Conservation (phyloP, 2,888 invertebrate genomes). For the Beris chalybata region DNA sequence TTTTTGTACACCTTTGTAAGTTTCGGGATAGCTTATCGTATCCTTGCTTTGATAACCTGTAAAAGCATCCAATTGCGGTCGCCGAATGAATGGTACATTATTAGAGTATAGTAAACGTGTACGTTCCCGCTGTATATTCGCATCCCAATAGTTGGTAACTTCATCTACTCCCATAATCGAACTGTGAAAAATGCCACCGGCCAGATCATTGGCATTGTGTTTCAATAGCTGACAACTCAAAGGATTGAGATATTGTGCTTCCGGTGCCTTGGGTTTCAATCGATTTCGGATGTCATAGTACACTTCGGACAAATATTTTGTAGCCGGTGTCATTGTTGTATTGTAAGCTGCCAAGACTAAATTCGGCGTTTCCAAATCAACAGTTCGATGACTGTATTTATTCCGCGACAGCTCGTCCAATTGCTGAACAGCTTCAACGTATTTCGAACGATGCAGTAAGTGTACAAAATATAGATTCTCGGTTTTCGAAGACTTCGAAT, state of each 20-base stretch:
- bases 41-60: conserved; percentile 40
- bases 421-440: conserved; percentile 52
- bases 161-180: conserved; percentile 50
- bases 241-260: conserved; percentile 46
- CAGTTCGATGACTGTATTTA: conserved; percentile 35
- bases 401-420: conserved; percentile 49
- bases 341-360: conserved; percentile 51
- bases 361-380: conserved; percentile 47
- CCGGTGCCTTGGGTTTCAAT: conserved; percentile 38
- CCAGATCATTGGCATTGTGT: conserved; percentile 46
- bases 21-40: conserved; percentile 46
- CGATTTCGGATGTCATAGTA: conserved; percentile 50
- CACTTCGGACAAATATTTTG: conserved; percentile 48
- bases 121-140: conserved; percentile 35
- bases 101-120: conserved; percentile 42
- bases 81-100: conserved; percentile 51
- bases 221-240: conserved; percentile 51
- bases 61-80: conserved; percentile 43
- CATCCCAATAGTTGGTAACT: conserved; percentile 47
- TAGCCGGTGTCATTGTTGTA: conserved; percentile 52
- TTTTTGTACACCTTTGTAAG: conserved; percentile 45
- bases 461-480: conserved; percentile 52
- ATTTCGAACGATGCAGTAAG: conserved; percentile 52
- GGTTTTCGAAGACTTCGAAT: conserved; percentile 44
- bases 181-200: conserved; percentile 50